A percentile compares a stretch with the other conserved stretches of the same genome.
These are phyloP conservation scores for Esperia sulphurella DNA, from an alignment of 2,888 invertebrate species.

Conservation along the genomic window DNA sequence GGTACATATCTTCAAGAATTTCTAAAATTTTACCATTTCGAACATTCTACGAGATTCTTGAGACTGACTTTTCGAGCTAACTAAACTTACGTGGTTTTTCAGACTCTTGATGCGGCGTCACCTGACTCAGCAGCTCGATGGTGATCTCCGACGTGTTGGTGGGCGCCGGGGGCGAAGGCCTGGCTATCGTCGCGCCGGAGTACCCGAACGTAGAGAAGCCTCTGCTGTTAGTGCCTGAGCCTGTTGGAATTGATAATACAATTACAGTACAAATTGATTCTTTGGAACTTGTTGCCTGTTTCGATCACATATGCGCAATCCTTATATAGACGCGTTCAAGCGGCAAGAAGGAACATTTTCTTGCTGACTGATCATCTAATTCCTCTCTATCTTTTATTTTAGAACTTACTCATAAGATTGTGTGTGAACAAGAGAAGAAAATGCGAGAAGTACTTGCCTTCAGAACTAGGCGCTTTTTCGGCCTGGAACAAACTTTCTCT, in stretches of 20 bases:
- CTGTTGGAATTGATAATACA: constrained; percentile 22
- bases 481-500: constrained; percentile 85
- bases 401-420: no score
- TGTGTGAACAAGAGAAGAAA: not conserved
- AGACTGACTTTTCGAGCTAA: no score
- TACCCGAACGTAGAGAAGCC: constrained; percentile 72
- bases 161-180: constrained; percentile 57
- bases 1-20: no score
- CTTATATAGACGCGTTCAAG: no score
- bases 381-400: no score
- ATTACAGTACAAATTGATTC: no score
- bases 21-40: no score
- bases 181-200: constrained; percentile 62
- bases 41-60: no score
- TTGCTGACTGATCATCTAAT: no score
- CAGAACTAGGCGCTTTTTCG: constrained; percentile 61
- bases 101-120: constrained; percentile 45
- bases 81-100: constrained; percentile 41
- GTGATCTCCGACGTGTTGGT: constrained; percentile 63
- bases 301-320: no score
- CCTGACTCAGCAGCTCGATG: constrained; percentile 57
- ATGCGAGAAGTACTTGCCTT: constrained; percentile 43
- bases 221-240: constrained; percentile 58
- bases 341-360: no score
- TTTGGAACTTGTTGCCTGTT: no score